A percentile compares a stretch with the other conserved stretches of the same genome.
phyloP scores from a whole-genome alignment of 2,113 vertebrate species.

The Mustela lutreola region DNA sequence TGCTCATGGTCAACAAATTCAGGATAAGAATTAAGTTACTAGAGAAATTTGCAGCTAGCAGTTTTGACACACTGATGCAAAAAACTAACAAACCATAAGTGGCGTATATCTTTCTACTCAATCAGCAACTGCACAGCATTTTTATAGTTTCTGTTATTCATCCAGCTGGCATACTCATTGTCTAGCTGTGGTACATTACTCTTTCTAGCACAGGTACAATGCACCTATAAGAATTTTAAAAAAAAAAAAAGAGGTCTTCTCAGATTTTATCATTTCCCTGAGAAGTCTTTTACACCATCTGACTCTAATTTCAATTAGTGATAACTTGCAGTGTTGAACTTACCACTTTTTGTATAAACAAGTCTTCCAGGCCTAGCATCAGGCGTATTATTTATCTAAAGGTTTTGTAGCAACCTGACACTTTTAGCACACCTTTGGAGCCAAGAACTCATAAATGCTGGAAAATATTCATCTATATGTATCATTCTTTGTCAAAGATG shows the following conservation, averaged over 20 bases:
- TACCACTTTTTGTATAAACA: constrained; percentile 53
- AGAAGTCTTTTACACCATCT: constrained; percentile 46
- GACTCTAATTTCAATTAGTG: constrained; percentile 38
- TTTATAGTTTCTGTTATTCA: background rate
- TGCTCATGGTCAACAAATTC: constrained; percentile 20
- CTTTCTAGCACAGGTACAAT: constrained; percentile 2
- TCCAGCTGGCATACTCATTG: background rate
- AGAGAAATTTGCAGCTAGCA: background rate
- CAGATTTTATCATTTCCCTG: background rate
- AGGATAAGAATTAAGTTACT: constrained; percentile 22
- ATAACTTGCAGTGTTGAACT: constrained; percentile 40
- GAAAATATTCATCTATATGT: constrained; percentile 66
- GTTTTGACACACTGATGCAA: background rate
- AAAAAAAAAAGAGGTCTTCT: background rate
- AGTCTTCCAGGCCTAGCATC: background rate
- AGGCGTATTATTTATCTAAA: constrained; percentile 52
- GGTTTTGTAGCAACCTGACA: constrained; percentile 61
- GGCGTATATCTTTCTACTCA: background rate
- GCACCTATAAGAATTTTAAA: background rate
- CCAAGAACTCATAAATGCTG: constrained; percentile 64
- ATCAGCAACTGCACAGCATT: background rate
- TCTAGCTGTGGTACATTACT: background rate
- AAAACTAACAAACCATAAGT: background rate
- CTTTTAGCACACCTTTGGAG: constrained; percentile 72
- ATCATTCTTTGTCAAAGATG: constrained; percentile 69